These are phyloP conservation scores for Ophioninae sp. DNA, from an alignment of 2,888 invertebrate genomes.

Conservation along the genomic window DNA sequence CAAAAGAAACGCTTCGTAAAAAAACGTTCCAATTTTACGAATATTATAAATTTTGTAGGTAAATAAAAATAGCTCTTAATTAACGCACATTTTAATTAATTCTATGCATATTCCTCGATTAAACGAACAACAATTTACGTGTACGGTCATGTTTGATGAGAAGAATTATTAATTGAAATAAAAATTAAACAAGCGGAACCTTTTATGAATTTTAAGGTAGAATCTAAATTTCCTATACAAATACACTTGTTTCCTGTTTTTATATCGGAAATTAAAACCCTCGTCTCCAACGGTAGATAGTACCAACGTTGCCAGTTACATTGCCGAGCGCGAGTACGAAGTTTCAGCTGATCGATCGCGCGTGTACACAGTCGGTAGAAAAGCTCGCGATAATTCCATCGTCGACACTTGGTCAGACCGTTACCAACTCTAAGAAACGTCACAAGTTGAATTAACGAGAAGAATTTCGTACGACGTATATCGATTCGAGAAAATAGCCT, in stretches of 20 bases:
- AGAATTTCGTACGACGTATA: not conserved
- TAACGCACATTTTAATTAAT: too few relatives aligned
- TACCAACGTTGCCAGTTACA: constrained; percentile 36
- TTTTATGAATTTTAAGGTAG: too few relatives aligned
- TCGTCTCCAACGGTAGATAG: constrained; percentile 43
- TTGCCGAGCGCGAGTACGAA: constrained; percentile 32
- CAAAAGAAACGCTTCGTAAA: too few relatives aligned
- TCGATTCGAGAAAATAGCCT: not conserved
- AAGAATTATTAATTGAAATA: too few relatives aligned
- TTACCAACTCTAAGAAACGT: not conserved
- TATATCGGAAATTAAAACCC: not conserved
- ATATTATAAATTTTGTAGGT: too few relatives aligned
- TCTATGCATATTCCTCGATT: too few relatives aligned
- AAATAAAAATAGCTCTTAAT: too few relatives aligned
- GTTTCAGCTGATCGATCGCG: constrained; percentile 43
- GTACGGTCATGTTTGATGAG: too few relatives aligned
- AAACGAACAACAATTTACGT: too few relatives aligned
- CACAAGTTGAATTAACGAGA: not conserved
- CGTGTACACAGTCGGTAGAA: constrained; percentile 49
- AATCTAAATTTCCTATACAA: too few relatives aligned
- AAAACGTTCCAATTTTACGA: too few relatives aligned
- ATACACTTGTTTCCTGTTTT: not conserved
- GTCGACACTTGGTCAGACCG: not conserved
- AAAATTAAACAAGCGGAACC: too few relatives aligned
- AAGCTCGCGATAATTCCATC: constrained; percentile 42